Base-by-base conservation (phyloP, 2,888 invertebrate species). In the Troides aeacus region DNA sequence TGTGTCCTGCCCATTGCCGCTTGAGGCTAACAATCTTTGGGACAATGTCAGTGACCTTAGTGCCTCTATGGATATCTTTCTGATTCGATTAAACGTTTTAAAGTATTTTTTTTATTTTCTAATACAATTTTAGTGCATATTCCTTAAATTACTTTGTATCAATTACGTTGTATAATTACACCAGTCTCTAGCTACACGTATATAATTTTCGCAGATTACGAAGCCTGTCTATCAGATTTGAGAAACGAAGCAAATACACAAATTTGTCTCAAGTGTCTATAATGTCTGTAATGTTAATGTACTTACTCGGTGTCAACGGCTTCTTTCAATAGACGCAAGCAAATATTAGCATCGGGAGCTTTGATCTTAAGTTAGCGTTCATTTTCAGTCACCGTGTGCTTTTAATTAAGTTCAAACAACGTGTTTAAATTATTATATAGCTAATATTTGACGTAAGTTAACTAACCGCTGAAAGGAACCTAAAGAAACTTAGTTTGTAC, bases 371-470 rank as follows among this genome's bases (percentile, higher is more conserved):
- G 77, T 72, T 81, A 82, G 80, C 83, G 90, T 78, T 89, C 89
- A 88, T 87, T 90, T 86, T 78, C 78, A 77, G 81, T 78, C 78
- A 81, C 84, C 86, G 85, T 86, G 86, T 84, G 83, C 77, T 81
- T 82, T 86, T 92, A 92, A 92, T 92, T 92, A 92, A 90, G 87
- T 86, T 89, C 90, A 92, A 92, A 92, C 87, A 92, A 85, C 83
- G 84, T 80, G 86, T 83, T 46, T 46, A 46, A 46, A 46, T 15
- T 46, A 15, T 46, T 46, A 46, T 46, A 46, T 46, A 46, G 46
- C 15, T 15, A 46, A 46, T 42, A 42, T 10, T 12, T 7, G 8
- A 42, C 42, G 12, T 46, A 12, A 46, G 12, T 12, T 12, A 46
- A 46, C 15, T 12, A 15, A 15, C 15, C 15, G 2, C 15, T 12